A percentile compares a stretch with the other conserved stretches of the same genome.
Conservation (phyloP, 2,797 vertebrate species). For the Clamator glandarius region DNA sequence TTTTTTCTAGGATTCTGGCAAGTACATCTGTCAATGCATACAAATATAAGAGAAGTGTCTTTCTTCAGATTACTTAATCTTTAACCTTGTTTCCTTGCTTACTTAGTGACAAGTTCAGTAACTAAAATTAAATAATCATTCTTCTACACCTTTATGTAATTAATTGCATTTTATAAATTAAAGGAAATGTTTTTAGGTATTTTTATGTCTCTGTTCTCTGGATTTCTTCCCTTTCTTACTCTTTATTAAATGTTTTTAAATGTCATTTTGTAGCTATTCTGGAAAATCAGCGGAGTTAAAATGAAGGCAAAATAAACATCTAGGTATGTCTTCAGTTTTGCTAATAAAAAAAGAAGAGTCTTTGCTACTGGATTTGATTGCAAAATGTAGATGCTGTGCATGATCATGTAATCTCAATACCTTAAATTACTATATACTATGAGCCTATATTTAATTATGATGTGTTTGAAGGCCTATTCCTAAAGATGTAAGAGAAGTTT, state of each 20-base stretch:
- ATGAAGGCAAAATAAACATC: fast-evolving
- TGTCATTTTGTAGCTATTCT: background rate
- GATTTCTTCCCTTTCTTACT: background rate
- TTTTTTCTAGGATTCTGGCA: background rate
- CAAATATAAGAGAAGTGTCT: background rate
- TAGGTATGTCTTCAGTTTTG: background rate
- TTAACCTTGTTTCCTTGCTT: background rate
- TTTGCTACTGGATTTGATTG: background rate
- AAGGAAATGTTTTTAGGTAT: background rate
- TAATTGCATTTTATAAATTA: background rate
- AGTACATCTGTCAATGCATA: background rate
- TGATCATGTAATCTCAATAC: background rate
- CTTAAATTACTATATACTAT: background rate
- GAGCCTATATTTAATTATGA: background rate
- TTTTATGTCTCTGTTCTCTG: background rate
- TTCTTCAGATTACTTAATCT: background rate
- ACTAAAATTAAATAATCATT: background rate
- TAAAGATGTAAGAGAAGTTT: background rate
- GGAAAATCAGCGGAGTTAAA: background rate
- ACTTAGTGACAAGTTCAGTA: background rate
- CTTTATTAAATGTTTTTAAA: background rate
- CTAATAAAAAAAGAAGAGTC: background rate
- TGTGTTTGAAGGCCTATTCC: background rate
- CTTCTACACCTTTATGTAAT: background rate
- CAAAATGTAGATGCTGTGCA: background rate